Evolutionary conservation across 2,888 invertebrate species (phyloP), one percentile per base, ranked within the genome.

Genomic region (Mongoloraphidia duomilia): DNA sequence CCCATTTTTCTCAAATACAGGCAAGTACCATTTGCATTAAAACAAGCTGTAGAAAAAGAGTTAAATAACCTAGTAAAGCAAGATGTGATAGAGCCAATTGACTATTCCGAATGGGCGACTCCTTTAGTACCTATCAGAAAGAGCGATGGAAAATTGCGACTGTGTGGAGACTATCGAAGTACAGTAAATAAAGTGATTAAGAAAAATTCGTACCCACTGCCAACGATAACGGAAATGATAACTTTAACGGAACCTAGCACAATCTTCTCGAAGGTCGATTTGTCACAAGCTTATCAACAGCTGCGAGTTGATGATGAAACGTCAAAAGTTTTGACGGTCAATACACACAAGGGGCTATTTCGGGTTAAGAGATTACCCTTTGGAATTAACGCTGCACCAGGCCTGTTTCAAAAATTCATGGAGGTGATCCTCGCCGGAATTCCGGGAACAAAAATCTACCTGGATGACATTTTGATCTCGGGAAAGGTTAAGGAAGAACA

Each of bases 321-420:
- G 3, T 53, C 57, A 33, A n/a, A 50, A 3, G 38, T 58, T 3
- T 56, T 55, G 0, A 53, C 53, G 0, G 58, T 60, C 1, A 58
- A 57, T 44, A 59, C 59, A 0, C 46, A 47, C 1, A 52, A 50
- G 26, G 58, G 58, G 0, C 44, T 58, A 34, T 58, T 50, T 45
- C 53, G 52, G 45, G 58, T 55, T 45, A 58, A 52, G 1, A 44
- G 58, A 1, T 49, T 59, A 26, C 55, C 57, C 8, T 59, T 55
- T 40, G 59, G 57, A 3, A 43, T 60, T 9, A 55, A 55, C 3
- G 55, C 52, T 35, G 60, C 57, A 1, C 58, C 59, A 0, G 58
- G 55, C 1, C 57, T 60, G 34, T 60, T 61, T 45, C 60, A 62
- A 52, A 49, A 52, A 38, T 35, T 58, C 0, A 61, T 63, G 55